Conservation (phyloP, 2,888 invertebrate genomes). For the Phoenoteleia sp. region DNA sequence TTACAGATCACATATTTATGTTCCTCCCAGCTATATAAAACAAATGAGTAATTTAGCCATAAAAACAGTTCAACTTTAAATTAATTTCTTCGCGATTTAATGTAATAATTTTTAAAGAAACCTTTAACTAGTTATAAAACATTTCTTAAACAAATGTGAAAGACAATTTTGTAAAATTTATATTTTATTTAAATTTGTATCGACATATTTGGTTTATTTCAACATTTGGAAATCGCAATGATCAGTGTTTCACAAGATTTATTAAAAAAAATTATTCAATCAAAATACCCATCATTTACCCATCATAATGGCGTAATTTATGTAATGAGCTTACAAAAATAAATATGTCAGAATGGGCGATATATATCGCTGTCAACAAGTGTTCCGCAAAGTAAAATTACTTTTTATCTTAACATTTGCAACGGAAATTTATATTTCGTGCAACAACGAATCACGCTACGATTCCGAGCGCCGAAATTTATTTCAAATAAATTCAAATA, state of each 20-base stretch:
- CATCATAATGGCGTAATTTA: slow-evolving; percentile 51
- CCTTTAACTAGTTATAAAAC: slow-evolving; percentile 25
- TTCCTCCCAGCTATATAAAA: no score
- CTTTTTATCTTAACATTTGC: slow-evolving; percentile 55
- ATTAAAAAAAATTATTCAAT: neutral
- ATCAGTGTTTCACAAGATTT: no score
- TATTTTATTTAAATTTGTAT: slow-evolving; percentile 25
- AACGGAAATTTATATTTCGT: slow-evolving; percentile 44
- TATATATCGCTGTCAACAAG: slow-evolving; percentile 60
- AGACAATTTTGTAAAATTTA: slow-evolving; percentile 19
- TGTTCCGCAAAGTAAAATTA: slow-evolving; percentile 48
- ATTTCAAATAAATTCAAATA: slow-evolving; percentile 63
- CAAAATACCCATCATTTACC: slow-evolving; percentile 40
- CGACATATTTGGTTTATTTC: slow-evolving; percentile 19
- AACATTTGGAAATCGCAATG: no score
- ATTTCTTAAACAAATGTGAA: slow-evolving; percentile 17
- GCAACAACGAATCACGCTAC: neutral
- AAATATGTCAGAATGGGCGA: slow-evolving; percentile 44
- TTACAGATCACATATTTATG: no score
- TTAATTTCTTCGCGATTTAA: slow-evolving; percentile 2
- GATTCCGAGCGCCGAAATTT: slow-evolving; percentile 48
- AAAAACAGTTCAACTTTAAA: neutral
- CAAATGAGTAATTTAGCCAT: slow-evolving; percentile 13
- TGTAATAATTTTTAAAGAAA: slow-evolving; percentile 22
- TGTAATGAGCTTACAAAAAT: slow-evolving; percentile 34